These are phyloP conservation scores for Cosmorhoe ocellata DNA, from an alignment of 2,888 invertebrate genomes.

Conservation along the genomic window DNA sequence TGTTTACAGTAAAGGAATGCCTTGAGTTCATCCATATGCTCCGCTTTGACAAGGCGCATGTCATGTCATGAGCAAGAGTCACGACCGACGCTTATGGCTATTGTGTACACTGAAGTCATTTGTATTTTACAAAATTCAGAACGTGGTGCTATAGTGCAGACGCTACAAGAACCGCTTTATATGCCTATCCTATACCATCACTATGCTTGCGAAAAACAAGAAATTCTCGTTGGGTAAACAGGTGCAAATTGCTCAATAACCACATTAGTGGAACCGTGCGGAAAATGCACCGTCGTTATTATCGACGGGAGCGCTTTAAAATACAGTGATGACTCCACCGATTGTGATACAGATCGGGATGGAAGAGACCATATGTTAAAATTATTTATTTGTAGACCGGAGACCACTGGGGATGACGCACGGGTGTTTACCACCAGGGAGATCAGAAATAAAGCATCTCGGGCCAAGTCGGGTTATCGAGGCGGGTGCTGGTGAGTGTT, in stretches of 20 bases:
- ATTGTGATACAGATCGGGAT: slow-evolving; percentile 38
- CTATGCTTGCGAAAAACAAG: slow-evolving; percentile 12
- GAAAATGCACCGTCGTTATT: slow-evolving; percentile 32
- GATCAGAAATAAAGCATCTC: slow-evolving; percentile 70
- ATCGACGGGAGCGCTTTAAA: slow-evolving; percentile 26
- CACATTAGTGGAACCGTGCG: slow-evolving; percentile 39
- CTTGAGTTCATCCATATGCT: slow-evolving; percentile 67
- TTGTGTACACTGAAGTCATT: slow-evolving; percentile 41
- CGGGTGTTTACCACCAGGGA: slow-evolving; percentile 74
- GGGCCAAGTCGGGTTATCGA: slow-evolving; percentile 66
- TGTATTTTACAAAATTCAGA: slow-evolving; percentile 4
- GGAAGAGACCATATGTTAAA: slow-evolving; percentile 53
- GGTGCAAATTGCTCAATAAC: slow-evolving; percentile 29
- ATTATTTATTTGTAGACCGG: slow-evolving; percentile 69
- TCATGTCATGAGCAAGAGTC: slow-evolving; percentile 45
- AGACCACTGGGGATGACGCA: slow-evolving; percentile 72
- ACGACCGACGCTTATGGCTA: slow-evolving; percentile 38
- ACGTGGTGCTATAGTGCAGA: slow-evolving; percentile 11
- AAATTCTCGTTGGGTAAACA: slow-evolving; percentile 23
- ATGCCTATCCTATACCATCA: slow-evolving; percentile 12
- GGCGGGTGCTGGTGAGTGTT: slow-evolving; percentile 50
- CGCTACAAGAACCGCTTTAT: slow-evolving; percentile 14
- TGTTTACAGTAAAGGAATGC: slow-evolving; percentile 65
- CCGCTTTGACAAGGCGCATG: slow-evolving; percentile 50
- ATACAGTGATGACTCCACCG: slow-evolving; percentile 32